Conservation (phyloP, 2,113 vertebrate species). For the Gracilinanus agilis region DNA sequence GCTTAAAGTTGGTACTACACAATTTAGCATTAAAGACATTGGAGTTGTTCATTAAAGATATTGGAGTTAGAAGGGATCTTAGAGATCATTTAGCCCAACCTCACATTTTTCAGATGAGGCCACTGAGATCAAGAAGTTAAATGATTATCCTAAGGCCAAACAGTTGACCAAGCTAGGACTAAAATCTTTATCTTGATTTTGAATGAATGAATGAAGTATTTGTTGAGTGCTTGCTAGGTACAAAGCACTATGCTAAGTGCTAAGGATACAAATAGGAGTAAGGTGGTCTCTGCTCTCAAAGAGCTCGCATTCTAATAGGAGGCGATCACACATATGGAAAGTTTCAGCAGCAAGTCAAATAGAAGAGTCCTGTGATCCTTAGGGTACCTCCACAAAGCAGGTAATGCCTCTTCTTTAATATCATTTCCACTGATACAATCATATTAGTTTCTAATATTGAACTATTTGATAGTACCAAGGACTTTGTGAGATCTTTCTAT, state of each 20-base stretch:
- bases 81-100: not conserved
- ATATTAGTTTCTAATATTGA: not conserved
- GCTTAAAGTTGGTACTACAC: not conserved
- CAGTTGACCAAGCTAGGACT: not conserved
- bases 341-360: not conserved
- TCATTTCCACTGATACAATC: not conserved
- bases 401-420: not conserved
- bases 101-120: not conserved
- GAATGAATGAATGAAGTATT: not conserved
- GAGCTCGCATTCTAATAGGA: not conserved
- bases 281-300: not conserved
- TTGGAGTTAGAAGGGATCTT: not conserved
- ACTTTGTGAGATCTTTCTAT: not conserved
- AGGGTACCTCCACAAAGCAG: not conserved
- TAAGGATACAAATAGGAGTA: not conserved
- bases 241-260: not conserved
- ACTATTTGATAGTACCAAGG: not conserved
- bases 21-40: not conserved
- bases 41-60: not conserved
- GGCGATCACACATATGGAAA: not conserved
- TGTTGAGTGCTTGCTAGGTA: not conserved
- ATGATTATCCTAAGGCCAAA: not conserved
- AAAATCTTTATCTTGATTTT: not conserved
- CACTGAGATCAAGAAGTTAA: not conserved
- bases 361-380: not conserved